Evolutionary conservation across 2,113 vertebrate species (phyloP).

Genomic region (Grammomys surdaster): DNA sequence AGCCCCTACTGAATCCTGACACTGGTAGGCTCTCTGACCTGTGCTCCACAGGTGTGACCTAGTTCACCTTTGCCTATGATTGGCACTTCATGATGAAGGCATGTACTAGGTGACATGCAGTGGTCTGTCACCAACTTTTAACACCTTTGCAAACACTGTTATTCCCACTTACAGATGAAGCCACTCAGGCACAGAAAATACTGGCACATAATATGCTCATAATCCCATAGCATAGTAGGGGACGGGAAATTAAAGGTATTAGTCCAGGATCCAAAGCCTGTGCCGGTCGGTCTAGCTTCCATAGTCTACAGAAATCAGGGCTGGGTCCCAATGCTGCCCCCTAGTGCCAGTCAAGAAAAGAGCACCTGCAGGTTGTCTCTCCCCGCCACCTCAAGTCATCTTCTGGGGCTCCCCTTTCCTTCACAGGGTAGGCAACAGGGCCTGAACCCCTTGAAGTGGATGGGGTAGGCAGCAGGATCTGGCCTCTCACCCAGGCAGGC

Average conservation of each 20-base stretch:
- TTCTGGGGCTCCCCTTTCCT: background rate
- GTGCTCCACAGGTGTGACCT: background rate
- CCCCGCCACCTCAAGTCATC: background rate
- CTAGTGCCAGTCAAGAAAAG: background rate
- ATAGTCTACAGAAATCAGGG: background rate
- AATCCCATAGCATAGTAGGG: background rate
- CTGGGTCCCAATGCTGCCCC: background rate
- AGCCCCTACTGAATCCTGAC: background rate
- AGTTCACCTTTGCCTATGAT: background rate
- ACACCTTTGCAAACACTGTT: background rate
- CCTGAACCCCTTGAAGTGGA: background rate
- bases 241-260: background rate
- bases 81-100: background rate
- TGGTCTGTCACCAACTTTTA: background rate
- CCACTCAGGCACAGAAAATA: background rate
- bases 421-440: background rate
- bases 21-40: accelerated
- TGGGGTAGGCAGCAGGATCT: background rate
- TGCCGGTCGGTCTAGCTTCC: background rate
- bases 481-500: background rate
- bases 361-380: background rate
- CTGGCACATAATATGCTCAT: background rate
- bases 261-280: background rate
- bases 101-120: background rate
- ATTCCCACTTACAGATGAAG: background rate